Evolutionary conservation across 2,797 vertebrate genomes (phyloP).

Genomic region (Melanotaenia nigrans): DNA sequence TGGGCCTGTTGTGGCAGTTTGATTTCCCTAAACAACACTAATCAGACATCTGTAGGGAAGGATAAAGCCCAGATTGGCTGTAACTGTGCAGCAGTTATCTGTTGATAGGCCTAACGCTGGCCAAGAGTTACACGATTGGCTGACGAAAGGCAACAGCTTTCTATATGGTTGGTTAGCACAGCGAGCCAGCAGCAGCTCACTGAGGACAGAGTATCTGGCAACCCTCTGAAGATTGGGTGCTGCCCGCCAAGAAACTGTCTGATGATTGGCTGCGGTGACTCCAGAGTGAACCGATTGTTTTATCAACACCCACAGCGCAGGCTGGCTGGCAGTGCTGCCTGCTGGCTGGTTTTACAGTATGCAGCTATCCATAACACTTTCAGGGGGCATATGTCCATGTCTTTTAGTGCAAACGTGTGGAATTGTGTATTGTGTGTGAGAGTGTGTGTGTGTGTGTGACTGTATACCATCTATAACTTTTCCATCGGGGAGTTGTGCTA

Average conservation of each 20-base stretch:
- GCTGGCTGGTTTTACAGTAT: slow-evolving; percentile 70
- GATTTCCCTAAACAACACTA: slow-evolving; percentile 80
- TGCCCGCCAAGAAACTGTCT: slow-evolving; percentile 70
- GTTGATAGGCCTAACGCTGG: slow-evolving; percentile 70
- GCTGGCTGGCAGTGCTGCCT: slow-evolving; percentile 65
- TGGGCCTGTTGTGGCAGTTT: slow-evolving; percentile 66
- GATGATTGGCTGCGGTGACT: slow-evolving; percentile 65
- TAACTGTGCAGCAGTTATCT: slow-evolving; percentile 58
- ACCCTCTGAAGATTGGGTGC: slow-evolving; percentile 65
- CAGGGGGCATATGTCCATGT: slow-evolving; percentile 68
- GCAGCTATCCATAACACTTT: slow-evolving; percentile 73
- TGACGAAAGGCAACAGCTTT: slow-evolving; percentile 56
- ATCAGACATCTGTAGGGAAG: slow-evolving; percentile 80
- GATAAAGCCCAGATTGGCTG: slow-evolving; percentile 80
- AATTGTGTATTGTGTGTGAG: slow-evolving; percentile 15
- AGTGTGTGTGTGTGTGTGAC: slow-evolving; percentile 21
- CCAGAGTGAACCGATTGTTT: slow-evolving; percentile 71
- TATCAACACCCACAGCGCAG: slow-evolving; percentile 65
- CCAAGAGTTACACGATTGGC: slow-evolving; percentile 72
- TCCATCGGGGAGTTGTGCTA: slow-evolving; percentile 57
- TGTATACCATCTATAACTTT: slow-evolving; percentile 69
- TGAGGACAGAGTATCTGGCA: slow-evolving; percentile 72
- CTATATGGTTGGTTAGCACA: slow-evolving; percentile 69
- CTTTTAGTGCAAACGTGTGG: slow-evolving; percentile 33
- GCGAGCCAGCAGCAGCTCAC: slow-evolving; percentile 66